Evolutionary conservation across 2,888 invertebrate species (phyloP).

Genomic region (Pollenia angustigena): DNA sequence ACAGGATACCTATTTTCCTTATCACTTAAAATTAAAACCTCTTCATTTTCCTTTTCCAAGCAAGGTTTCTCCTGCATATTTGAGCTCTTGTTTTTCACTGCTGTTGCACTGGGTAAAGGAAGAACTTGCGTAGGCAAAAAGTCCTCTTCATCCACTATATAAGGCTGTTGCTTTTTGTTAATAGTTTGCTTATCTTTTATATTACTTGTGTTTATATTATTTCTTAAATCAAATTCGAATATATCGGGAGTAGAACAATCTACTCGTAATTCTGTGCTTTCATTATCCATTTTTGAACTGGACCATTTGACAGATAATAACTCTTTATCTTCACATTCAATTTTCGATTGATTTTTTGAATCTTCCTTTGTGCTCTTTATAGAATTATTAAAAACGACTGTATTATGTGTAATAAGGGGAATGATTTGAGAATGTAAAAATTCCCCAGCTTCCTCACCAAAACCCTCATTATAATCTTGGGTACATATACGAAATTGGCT

Average conservation of each 20-base stretch:
- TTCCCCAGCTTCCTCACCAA: conserved; percentile 62
- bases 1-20: conserved; percentile 73
- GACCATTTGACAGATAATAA: conserved; percentile 69
- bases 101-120: neutral
- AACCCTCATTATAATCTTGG: conserved; percentile 77
- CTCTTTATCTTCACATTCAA: conserved; percentile 69
- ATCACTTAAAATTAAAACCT: conserved; percentile 70
- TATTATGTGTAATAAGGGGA: conserved; percentile 69
- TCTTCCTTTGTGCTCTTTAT: neutral
- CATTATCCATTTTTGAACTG: conserved; percentile 46
- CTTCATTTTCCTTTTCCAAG: conserved; percentile 58
- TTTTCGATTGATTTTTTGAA: neutral
- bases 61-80: conserved; percentile 36
- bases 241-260: conserved; percentile 73
- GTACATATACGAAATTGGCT: conserved; percentile 77
- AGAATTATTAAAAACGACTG: conserved; percentile 55
- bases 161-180: neutral
- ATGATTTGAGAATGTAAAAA: conserved; percentile 69
- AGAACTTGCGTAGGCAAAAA: conserved; percentile 64
- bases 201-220: too few species aligned
- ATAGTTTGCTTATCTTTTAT: neutral
- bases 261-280: conserved; percentile 29
- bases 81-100: neutral
- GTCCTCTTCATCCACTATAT: conserved; percentile 52
- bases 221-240: conserved; percentile 56